phyloP scores from a whole-genome alignment of 2,888 invertebrate species.

The Lamproptera curius region DNA sequence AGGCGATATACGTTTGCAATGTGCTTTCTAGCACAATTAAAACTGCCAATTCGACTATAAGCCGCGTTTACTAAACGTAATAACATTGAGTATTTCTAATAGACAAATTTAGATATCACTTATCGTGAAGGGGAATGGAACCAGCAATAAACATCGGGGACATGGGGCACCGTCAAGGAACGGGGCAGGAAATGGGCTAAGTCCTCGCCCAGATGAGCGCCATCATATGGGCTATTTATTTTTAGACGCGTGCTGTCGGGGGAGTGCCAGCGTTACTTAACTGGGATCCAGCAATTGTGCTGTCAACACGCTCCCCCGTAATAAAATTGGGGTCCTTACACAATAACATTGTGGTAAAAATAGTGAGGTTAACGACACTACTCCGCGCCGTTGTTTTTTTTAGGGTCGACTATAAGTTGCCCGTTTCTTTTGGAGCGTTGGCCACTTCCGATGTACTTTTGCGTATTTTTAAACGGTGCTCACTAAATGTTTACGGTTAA shows the following conservation, averaged over 20 bases:
- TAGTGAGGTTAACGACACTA: conserved; percentile 11
- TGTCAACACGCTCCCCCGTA: conserved; percentile 31
- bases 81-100: neutral
- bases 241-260: conserved; percentile 34
- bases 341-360: conserved; percentile 17
- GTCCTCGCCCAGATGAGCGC: conserved; percentile 34
- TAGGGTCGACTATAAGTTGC: neutral
- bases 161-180: conserved; percentile 14
- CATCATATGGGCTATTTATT: conserved; percentile 38
- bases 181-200: conserved; percentile 27
- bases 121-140: neutral
- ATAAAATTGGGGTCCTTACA: conserved; percentile 14
- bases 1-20: too few relatives aligned
- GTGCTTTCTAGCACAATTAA: too few relatives aligned
- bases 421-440: too few relatives aligned
- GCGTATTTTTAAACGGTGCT: too few relatives aligned
- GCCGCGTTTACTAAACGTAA: too few relatives aligned
- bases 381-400: neutral
- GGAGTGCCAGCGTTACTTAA: conserved; percentile 31
- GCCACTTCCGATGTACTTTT: too few relatives aligned
- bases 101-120: neutral
- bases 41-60: too few relatives aligned
- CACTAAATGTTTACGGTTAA: too few relatives aligned
- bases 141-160: conserved; percentile 4
- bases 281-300: conserved; percentile 33